These are phyloP conservation scores for Pachyrhynchus sulphureomaculatus DNA, from an alignment of 1,140 invertebrate genomes.

Conservation along the genomic window DNA sequence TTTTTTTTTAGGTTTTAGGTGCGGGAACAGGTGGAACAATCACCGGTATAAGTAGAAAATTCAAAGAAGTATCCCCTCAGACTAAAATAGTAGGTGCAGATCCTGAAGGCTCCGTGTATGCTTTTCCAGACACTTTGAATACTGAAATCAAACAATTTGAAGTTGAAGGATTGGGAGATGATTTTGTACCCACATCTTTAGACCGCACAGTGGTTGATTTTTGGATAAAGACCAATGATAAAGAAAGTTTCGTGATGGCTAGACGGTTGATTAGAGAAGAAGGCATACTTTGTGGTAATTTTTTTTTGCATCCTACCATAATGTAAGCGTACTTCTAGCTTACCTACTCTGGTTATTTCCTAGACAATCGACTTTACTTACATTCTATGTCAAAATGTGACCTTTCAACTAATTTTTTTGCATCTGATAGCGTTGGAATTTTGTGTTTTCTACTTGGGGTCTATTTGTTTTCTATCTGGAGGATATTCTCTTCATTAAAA, in stretches of 20 bases:
- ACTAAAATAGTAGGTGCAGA: conserved; percentile 80
- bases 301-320: too few relatives aligned
- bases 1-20: conserved; percentile 58
- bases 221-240: conserved; percentile 86
- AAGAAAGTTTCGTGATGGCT: conserved; percentile 77
- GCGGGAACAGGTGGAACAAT: conserved; percentile 91
- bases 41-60: conserved; percentile 78
- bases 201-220: conserved; percentile 75
- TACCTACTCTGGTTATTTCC: too few relatives aligned
- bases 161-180: conserved; percentile 84
- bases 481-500: too few relatives aligned
- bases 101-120: conserved; percentile 83
- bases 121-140: conserved; percentile 70
- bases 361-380: too few relatives aligned
- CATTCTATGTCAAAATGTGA: too few relatives aligned
- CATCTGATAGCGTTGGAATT: too few relatives aligned
- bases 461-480: too few relatives aligned
- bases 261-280: conserved; percentile 86
- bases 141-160: conserved; percentile 72
- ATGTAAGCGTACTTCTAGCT: too few relatives aligned
- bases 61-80: conserved; percentile 71
- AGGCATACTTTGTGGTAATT: conserved; percentile 70
- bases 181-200: conserved; percentile 92
- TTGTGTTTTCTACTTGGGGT: too few relatives aligned
- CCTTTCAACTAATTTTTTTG: too few relatives aligned